phyloP scores from a whole-genome alignment of 2,888 invertebrate species.

The Gisinianus flammeolus region DNA sequence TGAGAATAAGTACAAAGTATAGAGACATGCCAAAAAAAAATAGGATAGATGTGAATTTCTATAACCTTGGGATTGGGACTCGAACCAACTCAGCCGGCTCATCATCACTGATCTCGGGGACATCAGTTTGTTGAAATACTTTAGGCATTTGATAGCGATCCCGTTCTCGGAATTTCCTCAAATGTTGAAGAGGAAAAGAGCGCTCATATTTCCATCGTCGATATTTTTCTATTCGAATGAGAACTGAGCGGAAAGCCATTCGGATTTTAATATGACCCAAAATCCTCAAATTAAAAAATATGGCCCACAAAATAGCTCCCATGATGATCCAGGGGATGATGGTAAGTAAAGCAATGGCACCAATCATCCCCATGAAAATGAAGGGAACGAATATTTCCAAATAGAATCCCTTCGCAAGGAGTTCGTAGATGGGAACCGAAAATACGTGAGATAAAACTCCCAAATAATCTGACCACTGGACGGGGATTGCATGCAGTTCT shows the following conservation, averaged over 20 bases:
- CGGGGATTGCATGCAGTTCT: not conserved
- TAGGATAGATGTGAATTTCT: no score
- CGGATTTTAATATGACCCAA: slow-evolving; percentile 12
- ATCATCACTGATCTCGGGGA: slow-evolving; percentile 28
- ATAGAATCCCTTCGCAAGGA: not conserved
- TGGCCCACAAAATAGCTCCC: not conserved
- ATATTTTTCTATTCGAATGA: slow-evolving; percentile 21
- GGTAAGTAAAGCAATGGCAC: not conserved
- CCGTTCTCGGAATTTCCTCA: slow-evolving; percentile 31
- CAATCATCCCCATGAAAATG: not conserved
- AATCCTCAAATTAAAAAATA: slow-evolving; percentile 11
- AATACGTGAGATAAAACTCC: not conserved
- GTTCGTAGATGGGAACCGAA: not conserved
- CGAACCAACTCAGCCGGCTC: slow-evolving; percentile 33
- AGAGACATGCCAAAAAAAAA: no score
- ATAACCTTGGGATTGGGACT: slow-evolving; percentile 5
- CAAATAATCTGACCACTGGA: slow-evolving; percentile 20
- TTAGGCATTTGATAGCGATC: slow-evolving; percentile 32
- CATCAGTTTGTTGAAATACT: slow-evolving; percentile 31
- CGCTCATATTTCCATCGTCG: slow-evolving; percentile 31
- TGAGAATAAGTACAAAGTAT: no score
- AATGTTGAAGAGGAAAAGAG: slow-evolving; percentile 22
- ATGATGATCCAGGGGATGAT: slow-evolving; percentile 8
- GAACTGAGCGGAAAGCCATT: not conserved
- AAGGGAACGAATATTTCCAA: slow-evolving; percentile 22